Evolutionary conservation across 2,888 invertebrate genomes (phyloP), one percentile per base, ranked within the genome.

Genomic region (Ochropacha duplaris): DNA sequence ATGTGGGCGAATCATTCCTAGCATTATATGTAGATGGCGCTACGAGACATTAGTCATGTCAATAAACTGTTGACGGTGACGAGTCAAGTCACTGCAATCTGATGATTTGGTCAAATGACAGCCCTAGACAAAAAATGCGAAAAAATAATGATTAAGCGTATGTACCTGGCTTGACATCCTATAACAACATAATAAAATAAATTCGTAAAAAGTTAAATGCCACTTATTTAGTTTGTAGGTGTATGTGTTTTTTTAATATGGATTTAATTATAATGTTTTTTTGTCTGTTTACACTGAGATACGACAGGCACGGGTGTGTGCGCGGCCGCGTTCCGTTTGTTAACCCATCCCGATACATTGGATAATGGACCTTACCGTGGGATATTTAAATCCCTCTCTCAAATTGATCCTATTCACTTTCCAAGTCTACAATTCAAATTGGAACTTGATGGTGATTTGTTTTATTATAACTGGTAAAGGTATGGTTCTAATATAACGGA

Each of bases 161-260:
- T n/a, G n/a, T 26, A 50, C 22, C 24, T 31, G 51, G 44, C 55
- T 57, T 52, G 60, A 56, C 31, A 31, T 52, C 31, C 51, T 34
- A 52, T 22, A 11, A 22, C 31, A 69, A 74, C 74, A 78, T 78
- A 76, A 79, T 76, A 74, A 72, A 74, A 74, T 69, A 69, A 68
- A 69, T 65, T 65, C 61, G 28, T 59, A 66, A 66, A 31, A 70
- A 69, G 65, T 69, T 74, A 69, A 72, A 77, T 76, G 84, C 86
- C 86, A 86, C 89, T 86, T 84, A 76, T 86, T 76, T 90, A 90
- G 91, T 86, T 86, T 72, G 83, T 90, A 90, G 90, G 90, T 80
- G 85, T 84, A 90, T 82, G 82, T 81, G 81, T 88, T 87, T 88
- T 85, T 87, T 85, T 79, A 81, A 79, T 84, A 84, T 87, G 73